Base-by-base conservation (phyloP, 2,113 vertebrate species). In the Machaerirhynchus nigripectus region DNA sequence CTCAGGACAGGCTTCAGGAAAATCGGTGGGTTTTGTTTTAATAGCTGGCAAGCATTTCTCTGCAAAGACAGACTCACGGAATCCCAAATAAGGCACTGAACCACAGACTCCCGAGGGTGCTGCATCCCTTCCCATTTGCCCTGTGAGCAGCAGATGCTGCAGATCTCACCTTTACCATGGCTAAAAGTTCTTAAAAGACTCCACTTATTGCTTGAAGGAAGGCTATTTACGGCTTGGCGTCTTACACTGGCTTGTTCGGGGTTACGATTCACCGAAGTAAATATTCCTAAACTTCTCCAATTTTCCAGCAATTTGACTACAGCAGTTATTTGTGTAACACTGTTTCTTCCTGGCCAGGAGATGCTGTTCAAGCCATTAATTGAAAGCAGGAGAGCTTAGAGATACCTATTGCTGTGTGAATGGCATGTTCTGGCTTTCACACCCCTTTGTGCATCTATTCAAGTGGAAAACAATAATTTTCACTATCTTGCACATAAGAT, bases 121-220 rank as follows among this genome's bases (percentile, higher is more conserved):
- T 69, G 33, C 63, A 46, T 18, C 31, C 59, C 11, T n/a, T 84
- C 52, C 57, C 39, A 0, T 60, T 33, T 40, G 27, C 64, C 52
- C 30, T 50, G 20, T 3, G 33, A 63, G 3, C 3, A 44, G 4
- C 56, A 30, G 27, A 1, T 0, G 0, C 52, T 71, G 64, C 57
- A 53, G 46, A 40, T 20, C 46, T n/a, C 59, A 30, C 47, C 27
- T 67, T 37, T 16, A 14, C 31, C 10, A 0, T 10, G 22, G 44
- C 52, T 40, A 0, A 37, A 49, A 46, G 11, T n/a, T 69, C 53
- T 56, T 37, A 9, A 53, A 90, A 53, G 3, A 19, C 52, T 61
- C 21, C 28, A 53, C 10, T 77, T 61, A 9, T 0, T 74, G 30
- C 60, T 50, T 50, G 42, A 65, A n/a, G 46, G 20, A 33, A 77